Evolutionary conservation across 2,797 vertebrate genomes (phyloP).

Genomic region (Myoxocephalus aenaeus): DNA sequence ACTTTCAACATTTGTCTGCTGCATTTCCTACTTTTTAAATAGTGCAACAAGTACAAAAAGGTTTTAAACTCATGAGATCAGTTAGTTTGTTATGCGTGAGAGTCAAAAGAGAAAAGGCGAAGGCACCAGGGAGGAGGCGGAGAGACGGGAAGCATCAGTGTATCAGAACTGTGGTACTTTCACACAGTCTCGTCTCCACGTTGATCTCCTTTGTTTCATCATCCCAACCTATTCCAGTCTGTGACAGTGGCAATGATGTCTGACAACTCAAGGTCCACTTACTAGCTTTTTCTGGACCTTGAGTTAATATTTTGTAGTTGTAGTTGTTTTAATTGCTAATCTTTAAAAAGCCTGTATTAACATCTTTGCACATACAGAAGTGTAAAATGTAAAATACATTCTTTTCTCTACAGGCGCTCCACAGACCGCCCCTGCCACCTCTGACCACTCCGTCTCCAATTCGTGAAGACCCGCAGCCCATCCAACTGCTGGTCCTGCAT

Average conservation of each 20-base stretch:
- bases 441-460: conserved; percentile 87
- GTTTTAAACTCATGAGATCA: not conserved
- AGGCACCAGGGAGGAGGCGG: not conserved
- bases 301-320: not conserved
- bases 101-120: no score
- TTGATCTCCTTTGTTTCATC: not conserved
- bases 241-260: no score
- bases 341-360: not conserved
- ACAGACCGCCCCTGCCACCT: conserved; percentile 87
- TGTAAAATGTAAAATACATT: not conserved
- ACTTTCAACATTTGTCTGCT: not conserved
- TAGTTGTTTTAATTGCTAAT: not conserved
- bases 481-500: conserved; percentile 69
- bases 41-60: not conserved
- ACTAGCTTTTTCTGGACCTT: not conserved
- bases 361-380: not conserved
- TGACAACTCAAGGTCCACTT: no score
- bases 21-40: not conserved
- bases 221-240: no score
- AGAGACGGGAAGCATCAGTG: not conserved
- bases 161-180: no score
- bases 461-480: conserved; percentile 84
- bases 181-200: not conserved
- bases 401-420: conserved; percentile 82
- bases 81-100: conserved; percentile 4